Conservation (phyloP, 2,888 invertebrate species). For the Galeopsomyia nigrocyanea region DNA sequence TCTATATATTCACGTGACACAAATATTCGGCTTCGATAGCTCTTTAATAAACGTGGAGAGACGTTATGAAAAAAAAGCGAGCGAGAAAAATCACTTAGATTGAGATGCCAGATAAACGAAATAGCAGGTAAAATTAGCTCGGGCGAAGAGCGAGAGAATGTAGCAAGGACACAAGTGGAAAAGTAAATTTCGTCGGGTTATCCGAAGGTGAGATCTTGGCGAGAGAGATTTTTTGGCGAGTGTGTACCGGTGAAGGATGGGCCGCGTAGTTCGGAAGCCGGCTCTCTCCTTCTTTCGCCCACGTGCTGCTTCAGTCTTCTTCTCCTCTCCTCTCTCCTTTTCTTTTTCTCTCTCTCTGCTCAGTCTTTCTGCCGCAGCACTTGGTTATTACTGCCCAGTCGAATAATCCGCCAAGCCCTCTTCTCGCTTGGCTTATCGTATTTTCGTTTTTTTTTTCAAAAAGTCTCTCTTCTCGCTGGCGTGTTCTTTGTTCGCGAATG, state of each 20-base stretch:
- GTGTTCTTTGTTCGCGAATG: conserved; percentile 18
- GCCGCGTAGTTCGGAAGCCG: conserved; percentile 50
- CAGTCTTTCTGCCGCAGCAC: background rate
- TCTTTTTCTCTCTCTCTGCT: too few species aligned
- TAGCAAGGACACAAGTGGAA: too few species aligned
- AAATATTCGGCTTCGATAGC: too few species aligned
- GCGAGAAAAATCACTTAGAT: too few species aligned
- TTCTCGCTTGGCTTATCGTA: background rate
- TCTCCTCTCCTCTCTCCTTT: too few species aligned
- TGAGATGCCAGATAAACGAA: too few species aligned
- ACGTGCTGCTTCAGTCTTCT: too few species aligned
- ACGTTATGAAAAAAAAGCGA: too few species aligned
- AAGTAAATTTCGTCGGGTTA: conserved; percentile 20
- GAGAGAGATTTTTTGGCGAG: conserved; percentile 27
- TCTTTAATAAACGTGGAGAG: too few species aligned
- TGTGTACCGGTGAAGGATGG: conserved; percentile 45
- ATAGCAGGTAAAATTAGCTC: background rate
- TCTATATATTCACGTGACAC: too few species aligned
- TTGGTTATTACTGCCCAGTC: conserved; percentile 23
- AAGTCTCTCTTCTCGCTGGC: conserved; percentile 3
- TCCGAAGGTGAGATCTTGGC: conserved; percentile 10
- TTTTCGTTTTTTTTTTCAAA: background rate
- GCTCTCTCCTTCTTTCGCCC: conserved; percentile 2
- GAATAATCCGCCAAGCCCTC: conserved; percentile 18
- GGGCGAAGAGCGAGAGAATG: background rate